Evolutionary conservation across 2,888 invertebrate genomes (phyloP).

Genomic region (Drosophila differens): DNA sequence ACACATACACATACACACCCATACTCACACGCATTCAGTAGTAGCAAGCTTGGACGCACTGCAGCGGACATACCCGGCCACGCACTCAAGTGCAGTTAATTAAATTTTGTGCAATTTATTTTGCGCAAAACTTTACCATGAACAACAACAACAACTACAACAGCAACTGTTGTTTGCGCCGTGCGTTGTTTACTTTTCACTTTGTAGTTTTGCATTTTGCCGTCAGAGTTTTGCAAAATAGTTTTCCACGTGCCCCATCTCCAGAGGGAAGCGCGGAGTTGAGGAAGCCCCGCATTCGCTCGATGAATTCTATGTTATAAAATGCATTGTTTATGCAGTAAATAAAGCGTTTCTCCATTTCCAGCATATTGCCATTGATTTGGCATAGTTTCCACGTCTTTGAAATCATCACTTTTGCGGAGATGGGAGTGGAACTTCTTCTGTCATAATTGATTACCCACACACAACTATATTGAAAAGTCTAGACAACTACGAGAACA

Average conservation of each 20-base stretch:
- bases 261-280: background rate
- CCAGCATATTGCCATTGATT: slow-evolving; percentile 60
- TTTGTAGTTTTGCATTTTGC: slow-evolving; percentile 75
- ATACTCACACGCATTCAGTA: slow-evolving; percentile 1
- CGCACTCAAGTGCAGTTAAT: slow-evolving; percentile 79
- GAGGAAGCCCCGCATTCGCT: background rate
- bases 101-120: slow-evolving; percentile 79
- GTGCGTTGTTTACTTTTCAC: slow-evolving; percentile 74
- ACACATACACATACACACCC: slow-evolving; percentile 20
- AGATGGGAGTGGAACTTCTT: background rate
- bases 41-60: slow-evolving; percentile 26
- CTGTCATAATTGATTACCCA: slow-evolving; percentile 51
- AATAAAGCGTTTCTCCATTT: slow-evolving; percentile 58
- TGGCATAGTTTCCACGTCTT: slow-evolving; percentile 59
- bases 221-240: slow-evolving; percentile 60
- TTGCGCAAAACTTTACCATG: slow-evolving; percentile 69
- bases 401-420: slow-evolving; percentile 19
- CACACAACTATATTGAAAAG: slow-evolving; percentile 35
- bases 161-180: slow-evolving; percentile 45
- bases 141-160: slow-evolving; percentile 38
- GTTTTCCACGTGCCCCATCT: slow-evolving; percentile 45
- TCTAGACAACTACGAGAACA: slow-evolving; percentile 36
- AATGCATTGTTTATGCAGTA: slow-evolving; percentile 56
- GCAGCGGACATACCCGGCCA: slow-evolving; percentile 52
- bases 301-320: slow-evolving; percentile 11